Evolutionary conservation across 2,888 invertebrate species (phyloP).

Genomic region (Amiota communis): DNA sequence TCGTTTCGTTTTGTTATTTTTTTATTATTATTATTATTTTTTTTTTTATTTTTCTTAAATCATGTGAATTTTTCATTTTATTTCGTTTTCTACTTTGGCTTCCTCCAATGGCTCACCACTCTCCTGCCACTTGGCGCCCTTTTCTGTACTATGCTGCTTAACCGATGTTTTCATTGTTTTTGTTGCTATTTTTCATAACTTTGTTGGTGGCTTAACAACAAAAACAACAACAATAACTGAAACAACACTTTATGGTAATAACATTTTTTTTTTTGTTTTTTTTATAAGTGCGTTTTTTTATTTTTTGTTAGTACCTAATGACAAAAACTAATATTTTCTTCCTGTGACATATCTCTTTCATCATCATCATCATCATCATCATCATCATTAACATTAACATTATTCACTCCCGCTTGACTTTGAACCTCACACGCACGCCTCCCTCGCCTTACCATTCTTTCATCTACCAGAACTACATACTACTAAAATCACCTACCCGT

Average conservation of each 20-base stretch:
- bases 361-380: constrained; percentile 36
- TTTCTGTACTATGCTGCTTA: background rate
- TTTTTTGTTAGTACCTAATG: constrained; percentile 66
- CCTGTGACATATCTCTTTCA: constrained; percentile 70
- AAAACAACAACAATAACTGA: no score
- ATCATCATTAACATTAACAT: constrained; percentile 29
- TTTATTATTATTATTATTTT: no score
- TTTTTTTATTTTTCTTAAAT: constrained; percentile 24
- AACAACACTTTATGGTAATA: no score
- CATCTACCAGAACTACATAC: no score
- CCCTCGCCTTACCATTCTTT: no score
- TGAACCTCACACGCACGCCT: no score
- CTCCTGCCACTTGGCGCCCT: background rate
- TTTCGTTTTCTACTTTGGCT: constrained; percentile 2
- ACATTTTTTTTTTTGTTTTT: constrained; percentile 3
- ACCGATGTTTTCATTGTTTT: background rate
- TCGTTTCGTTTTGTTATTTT: no score
- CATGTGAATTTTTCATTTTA: constrained; percentile 24
- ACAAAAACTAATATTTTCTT: constrained; percentile 72
- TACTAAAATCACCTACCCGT: no score
- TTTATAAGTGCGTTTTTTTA: constrained; percentile 31
- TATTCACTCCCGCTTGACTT: no score
- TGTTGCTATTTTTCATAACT: background rate
- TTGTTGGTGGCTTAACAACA: constrained; percentile 18
- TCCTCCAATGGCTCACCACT: constrained; percentile 11